Evolutionary conservation across 2,797 vertebrate species (phyloP), one percentile per base, ranked within the genome.

Genomic region (Pteropus rufus): DNA sequence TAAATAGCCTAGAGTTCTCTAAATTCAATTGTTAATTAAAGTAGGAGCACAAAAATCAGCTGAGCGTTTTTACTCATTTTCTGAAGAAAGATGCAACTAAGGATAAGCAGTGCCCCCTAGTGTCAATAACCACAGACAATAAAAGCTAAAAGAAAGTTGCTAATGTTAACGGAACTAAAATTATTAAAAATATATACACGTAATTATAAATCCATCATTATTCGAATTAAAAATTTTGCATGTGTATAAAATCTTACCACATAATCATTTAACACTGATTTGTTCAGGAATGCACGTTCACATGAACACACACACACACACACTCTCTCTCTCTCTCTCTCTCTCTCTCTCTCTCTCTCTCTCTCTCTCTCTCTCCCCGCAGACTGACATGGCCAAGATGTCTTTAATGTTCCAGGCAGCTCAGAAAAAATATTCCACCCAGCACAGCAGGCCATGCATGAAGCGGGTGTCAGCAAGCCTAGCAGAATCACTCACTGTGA

Each of bases 31-130:
- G 97, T 98, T 98, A 98, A 99, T 99, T 99, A 98, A 99, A 98
- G 98, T 97, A 98, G 98, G 98, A 99, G 98, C 98, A 98, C 94
- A 98, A 98, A 98, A 99, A 98, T 98, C 98, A 98, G 98, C 97
- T 92, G 97, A 97, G 97, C 98, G 89, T 89, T 98, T 98, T 98
- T 93, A 96, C 84, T 95, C 77, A 81, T 92, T 88, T 98, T 97
- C 95, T 95, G 96, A 98, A 98, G 94, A 97, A 98, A 98, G 98
- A 98, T 82, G 97, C 98, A 99, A 99, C 97, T 97, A 99, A 99
- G 99, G 99, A 99, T 98, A 99, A 98, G 99, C 99, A 99, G 99
- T 99, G 99, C 99, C 99, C 99, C 99, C 99, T 99, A 99, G 99
- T 99, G 99, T 99, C 99, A 99, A 97, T 97, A 98, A 98, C 98